Percentiles rank a stretch among this genome's conserved stretches.
phyloP scores from a whole-genome alignment of 2,888 invertebrate species.

The Leucophora obtusa region DNA sequence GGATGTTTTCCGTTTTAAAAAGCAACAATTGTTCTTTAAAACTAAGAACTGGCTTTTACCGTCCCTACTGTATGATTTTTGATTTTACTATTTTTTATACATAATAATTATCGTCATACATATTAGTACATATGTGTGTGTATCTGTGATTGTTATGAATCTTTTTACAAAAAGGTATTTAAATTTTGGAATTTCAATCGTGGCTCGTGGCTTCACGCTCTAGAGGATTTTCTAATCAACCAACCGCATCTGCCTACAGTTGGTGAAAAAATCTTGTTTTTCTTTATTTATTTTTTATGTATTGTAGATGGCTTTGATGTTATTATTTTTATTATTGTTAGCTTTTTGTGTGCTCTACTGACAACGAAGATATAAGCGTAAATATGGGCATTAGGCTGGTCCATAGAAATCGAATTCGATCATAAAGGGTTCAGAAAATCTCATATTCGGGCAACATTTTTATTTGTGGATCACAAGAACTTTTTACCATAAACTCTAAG shows the following conservation, averaged over 20 bases:
- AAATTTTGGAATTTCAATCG: slow-evolving; percentile 75
- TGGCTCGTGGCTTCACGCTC: slow-evolving; percentile 78
- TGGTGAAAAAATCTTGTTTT: slow-evolving; percentile 16
- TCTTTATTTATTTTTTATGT: neutral
- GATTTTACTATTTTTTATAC: too few species aligned
- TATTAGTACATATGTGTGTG: neutral
- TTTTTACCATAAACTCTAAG: too few species aligned
- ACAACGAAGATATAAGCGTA: neutral
- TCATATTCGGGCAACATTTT: too few species aligned
- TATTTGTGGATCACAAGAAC: too few species aligned
- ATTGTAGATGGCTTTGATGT: neutral
- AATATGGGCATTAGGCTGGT: neutral
- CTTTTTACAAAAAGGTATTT: slow-evolving; percentile 4
- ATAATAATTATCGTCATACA: too few species aligned
- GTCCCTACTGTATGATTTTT: neutral
- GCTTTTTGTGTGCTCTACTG: neutral
- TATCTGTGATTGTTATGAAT: slow-evolving; percentile 2
- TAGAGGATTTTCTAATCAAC: slow-evolving; percentile 69
- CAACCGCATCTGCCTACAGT: slow-evolving; percentile 71
- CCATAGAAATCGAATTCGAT: too few species aligned
- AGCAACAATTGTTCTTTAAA: neutral
- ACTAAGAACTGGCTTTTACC: neutral
- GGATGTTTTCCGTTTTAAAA: neutral
- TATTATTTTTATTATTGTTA: neutral
- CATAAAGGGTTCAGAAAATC: too few species aligned